These are phyloP conservation scores for Sturmia bella DNA, from an alignment of 2,888 invertebrate species.

Conservation along the genomic window DNA sequence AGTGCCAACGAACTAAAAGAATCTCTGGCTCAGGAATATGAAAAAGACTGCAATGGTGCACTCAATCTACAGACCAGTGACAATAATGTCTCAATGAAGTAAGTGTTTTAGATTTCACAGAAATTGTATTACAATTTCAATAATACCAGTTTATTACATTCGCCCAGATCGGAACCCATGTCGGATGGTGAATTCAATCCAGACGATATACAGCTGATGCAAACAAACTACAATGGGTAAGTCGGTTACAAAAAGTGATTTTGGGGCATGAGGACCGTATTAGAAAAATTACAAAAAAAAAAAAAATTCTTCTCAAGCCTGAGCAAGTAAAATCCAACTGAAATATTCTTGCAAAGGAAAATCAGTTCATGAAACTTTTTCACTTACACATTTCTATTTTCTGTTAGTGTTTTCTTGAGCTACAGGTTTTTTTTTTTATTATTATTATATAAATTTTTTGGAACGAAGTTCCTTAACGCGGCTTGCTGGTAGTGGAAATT, in stretches of 20 bases:
- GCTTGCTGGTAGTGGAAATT: too few relatives aligned
- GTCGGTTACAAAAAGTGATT: conserved; percentile 41
- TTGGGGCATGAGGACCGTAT: too few relatives aligned
- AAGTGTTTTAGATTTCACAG: conserved; percentile 62
- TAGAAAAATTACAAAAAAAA: too few relatives aligned
- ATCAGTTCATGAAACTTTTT: too few relatives aligned
- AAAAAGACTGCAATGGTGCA: conserved; percentile 78
- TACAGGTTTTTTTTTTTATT: too few relatives aligned
- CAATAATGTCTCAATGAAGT: conserved; percentile 79
- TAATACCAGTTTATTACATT: conserved; percentile 50
- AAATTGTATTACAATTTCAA: conserved; percentile 46
- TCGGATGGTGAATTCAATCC: conserved; percentile 81
- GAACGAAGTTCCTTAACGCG: too few relatives aligned
- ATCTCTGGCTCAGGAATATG: conserved; percentile 72
- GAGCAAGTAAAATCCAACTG: too few relatives aligned
- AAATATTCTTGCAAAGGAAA: too few relatives aligned
- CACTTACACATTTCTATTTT: too few relatives aligned
- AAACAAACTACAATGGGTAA: conserved; percentile 81
- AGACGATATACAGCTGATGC: conserved; percentile 81
- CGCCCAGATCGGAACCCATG: conserved; percentile 78
- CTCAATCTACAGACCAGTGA: conserved; percentile 78
- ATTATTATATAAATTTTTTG: too few relatives aligned
- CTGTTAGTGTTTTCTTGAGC: too few relatives aligned
- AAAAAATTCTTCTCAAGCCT: too few relatives aligned
- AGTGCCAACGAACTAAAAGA: conserved; percentile 67